Percentiles rank a stretch among this genome's conserved stretches.
phyloP scores from a whole-genome alignment of 1,140 invertebrate genomes.

The Oryctes rhinoceros region DNA sequence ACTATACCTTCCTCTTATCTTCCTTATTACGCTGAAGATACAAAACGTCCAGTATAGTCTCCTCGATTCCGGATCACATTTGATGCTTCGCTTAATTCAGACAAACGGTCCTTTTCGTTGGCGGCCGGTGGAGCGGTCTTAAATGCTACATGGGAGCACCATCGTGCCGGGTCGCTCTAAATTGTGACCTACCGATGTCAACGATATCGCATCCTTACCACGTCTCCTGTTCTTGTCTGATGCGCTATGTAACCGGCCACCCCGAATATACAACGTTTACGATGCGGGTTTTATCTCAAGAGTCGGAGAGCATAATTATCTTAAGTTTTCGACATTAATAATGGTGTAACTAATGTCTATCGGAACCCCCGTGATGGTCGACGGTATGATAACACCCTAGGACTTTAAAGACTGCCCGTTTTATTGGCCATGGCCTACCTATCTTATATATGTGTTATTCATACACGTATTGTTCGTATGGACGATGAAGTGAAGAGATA shows the following conservation, averaged over 20 bases:
- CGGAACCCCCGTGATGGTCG: neutral
- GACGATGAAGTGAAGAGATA: neutral
- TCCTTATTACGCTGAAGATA: neutral
- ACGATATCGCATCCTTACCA: neutral
- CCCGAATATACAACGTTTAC: neutral
- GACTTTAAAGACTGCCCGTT: neutral
- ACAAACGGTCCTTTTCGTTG: neutral
- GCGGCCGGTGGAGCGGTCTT: neutral
- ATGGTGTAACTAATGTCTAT: constrained; percentile 4
- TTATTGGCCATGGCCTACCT: neutral
- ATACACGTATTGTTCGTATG: neutral
- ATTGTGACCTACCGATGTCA: neutral
- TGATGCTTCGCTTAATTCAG: constrained; percentile 3
- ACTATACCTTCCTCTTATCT: neutral
- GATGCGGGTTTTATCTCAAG: constrained; percentile 12
- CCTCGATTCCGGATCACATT: neutral
- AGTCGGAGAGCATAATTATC: constrained; percentile 9
- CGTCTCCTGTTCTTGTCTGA: neutral
- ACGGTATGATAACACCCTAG: neutral
- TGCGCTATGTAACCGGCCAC: neutral
- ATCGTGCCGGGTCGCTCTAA: neutral
- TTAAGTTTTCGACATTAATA: constrained; percentile 17
- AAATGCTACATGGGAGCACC: neutral
- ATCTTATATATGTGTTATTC: neutral
- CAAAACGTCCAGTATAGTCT: neutral